Conservation (phyloP, 2,797 vertebrate species). For the Molossus molossus region DNA sequence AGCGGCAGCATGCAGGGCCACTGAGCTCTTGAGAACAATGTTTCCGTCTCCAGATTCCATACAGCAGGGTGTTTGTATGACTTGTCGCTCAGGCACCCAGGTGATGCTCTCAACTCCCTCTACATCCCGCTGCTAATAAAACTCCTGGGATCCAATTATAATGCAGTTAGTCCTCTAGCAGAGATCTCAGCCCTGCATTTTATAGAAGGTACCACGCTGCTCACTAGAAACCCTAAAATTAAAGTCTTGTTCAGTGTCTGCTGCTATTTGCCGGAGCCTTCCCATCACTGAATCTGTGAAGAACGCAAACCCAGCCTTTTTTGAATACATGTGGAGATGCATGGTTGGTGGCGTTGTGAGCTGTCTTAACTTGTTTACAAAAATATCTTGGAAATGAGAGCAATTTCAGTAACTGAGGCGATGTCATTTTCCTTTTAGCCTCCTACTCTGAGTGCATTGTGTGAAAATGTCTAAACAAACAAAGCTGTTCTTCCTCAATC, state of each 20-base stretch:
- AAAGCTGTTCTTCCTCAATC: conserved; percentile 21
- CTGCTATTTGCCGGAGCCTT: not conserved
- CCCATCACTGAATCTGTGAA: not conserved
- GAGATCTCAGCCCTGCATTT: conserved; percentile 59
- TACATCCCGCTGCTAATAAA: conserved; percentile 67
- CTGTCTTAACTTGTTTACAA: conserved; percentile 66
- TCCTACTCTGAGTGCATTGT: not conserved
- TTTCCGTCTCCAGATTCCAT: conserved; percentile 54
- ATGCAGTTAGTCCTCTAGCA: conserved; percentile 17
- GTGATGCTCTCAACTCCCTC: not conserved
- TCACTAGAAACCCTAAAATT: conserved; percentile 38
- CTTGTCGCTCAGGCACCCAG: conserved; percentile 68
- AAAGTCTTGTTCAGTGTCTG: not conserved
- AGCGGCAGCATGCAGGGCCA: not conserved
- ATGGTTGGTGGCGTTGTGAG: not conserved
- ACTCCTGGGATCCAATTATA: conserved; percentile 81
- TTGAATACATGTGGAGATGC: not conserved
- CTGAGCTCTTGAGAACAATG: conserved; percentile 40
- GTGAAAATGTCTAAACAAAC: conserved; percentile 65
- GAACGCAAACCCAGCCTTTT: conserved; percentile 13
- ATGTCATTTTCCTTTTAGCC: conserved; percentile 52
- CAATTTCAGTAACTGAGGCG: conserved; percentile 58
- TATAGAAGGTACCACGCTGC: not conserved
- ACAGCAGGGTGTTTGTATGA: conserved; percentile 61
- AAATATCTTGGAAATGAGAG: conserved; percentile 63